Base-by-base conservation (phyloP, 2,797 vertebrate genomes). In the Falco concolor region DNA sequence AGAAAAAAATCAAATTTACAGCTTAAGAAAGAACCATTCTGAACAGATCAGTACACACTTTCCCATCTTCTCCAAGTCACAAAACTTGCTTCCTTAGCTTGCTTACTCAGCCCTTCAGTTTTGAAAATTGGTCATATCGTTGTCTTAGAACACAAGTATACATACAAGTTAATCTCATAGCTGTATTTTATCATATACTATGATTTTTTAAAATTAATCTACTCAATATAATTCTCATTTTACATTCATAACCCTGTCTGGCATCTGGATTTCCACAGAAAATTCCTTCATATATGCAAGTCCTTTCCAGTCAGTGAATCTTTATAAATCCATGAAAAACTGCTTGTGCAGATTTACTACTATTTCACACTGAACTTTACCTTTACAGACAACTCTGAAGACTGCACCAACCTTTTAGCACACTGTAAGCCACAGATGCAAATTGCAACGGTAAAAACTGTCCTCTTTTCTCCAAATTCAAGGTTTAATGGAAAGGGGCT, bases 1-100 rank as follows among this genome's bases (percentile, higher is more conserved):
- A 95, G 88, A 82, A 93, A 91, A 90, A 84, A 67, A 23, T 4
- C 89, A 94, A 63, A 89, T 95, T 93, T 80, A 95, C 69, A 74
- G 56, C 32, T 53, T 63, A 91, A 88, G 69, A 88, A 92, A 81
- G 42, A 94, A 93, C 53, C 80, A 40, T 89, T 95, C 86, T 79
- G 52, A 96, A 92, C 68, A 93, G 44, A 72, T 65, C 57, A 89
- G 36, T 84, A 86, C 49, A 92, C 54, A 65, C 24, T 93, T 95
- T 61, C 80, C 56, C 91, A 47, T 69, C 24, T 50, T 77, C 60
- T 96, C 63, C 74, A 74, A 72, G 76, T 89, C 49, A 90, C 91
- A 59, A 70, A 87, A 81, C 70, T 28, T 74, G 56, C 70, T 80
- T 84, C 84, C 70, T 83, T 82, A 42, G n/a, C 67, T 61, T 77